A percentile compares a stretch with the other conserved stretches of the same genome.
phyloP scores from a whole-genome alignment of 1,140 invertebrate species.

The Penaeus japonicus region DNA sequence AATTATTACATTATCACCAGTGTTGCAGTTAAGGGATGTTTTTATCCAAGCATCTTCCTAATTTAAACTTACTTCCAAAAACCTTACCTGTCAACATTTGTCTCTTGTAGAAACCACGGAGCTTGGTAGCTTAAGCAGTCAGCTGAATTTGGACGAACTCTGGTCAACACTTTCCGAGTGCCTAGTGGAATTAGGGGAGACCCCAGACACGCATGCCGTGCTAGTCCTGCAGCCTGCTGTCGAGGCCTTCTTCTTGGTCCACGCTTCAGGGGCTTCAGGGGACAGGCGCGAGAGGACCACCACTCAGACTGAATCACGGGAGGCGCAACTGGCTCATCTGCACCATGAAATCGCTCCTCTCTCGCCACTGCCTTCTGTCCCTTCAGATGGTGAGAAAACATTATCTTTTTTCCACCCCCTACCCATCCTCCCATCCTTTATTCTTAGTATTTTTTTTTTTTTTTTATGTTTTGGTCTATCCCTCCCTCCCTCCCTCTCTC shows the following conservation, averaged over 20 bases:
- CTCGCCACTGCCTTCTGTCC: slow-evolving; percentile 63
- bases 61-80: too few species aligned
- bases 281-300: slow-evolving; percentile 56
- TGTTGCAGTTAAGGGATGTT: too few species aligned
- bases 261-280: slow-evolving; percentile 70
- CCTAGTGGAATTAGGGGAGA: slow-evolving; percentile 82
- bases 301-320: slow-evolving; percentile 63
- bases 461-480: too few species aligned
- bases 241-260: slow-evolving; percentile 90
- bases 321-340: slow-evolving; percentile 69
- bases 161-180: slow-evolving; percentile 86
- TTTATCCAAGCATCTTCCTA: too few species aligned
- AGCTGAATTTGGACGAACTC: slow-evolving; percentile 76
- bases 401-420: too few species aligned
- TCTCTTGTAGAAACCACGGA: slow-evolving; percentile 56
- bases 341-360: slow-evolving; percentile 67
- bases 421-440: too few species aligned
- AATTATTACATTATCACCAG: too few species aligned
- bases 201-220: slow-evolving; percentile 91
- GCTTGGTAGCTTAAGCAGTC: slow-evolving; percentile 76
- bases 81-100: not conserved
- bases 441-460: too few species aligned
- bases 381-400: not conserved
- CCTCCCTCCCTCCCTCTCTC: not conserved
- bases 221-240: slow-evolving; percentile 91